Evolutionary conservation across 2,113 vertebrate genomes (phyloP), one percentile per base, ranked within the genome.

Genomic region (Riparia riparia): DNA sequence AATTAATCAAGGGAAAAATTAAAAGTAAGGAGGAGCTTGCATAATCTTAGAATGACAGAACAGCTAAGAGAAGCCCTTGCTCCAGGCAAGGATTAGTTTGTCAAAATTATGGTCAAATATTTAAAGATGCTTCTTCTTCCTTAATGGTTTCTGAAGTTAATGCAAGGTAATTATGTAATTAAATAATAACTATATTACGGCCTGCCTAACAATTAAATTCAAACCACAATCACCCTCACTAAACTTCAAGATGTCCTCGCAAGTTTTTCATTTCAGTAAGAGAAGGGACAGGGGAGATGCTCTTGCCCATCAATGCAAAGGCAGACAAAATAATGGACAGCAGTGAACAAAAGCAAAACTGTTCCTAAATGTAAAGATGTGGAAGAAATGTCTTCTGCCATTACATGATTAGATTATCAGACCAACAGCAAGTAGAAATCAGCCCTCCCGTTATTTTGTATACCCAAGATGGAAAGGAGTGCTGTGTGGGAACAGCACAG

Each of bases 1-100:
- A 97, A 93, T 96, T 96, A 94, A 97, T 97, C 97, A 97, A 96
- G 88, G 80, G 63, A 73, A 96, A 95, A 96, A 97, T 96, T 96
- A 93, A 96, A 94, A 97, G 82, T 49, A 89, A 95, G 93, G 96
- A 93, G 92, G 94, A 84, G 90, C 51, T 94, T 97, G 85, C 58
- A 88, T 82, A 96, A 88, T 92, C 95, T 83, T 58, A 45, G 61
- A 87, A 93, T 53, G 77, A 50, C 65, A 94, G 76, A 94, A 66
- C 7, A 84, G 61, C 71, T 60, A 82, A 65, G 51, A 90, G 78
- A 95, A 93, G 79, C 50, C 86, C 77, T 93, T 57, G 87, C 86
- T 80, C 42, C 34, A 66, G 79, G 86, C 82, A 89, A 78, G 80
- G 78, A 90, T 82, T 83, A 92, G 53, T 69, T 71, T 86, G 73